These are phyloP conservation scores for Rotaria macrura DNA, from an alignment of 2,888 invertebrate species.

Conservation along the genomic window DNA sequence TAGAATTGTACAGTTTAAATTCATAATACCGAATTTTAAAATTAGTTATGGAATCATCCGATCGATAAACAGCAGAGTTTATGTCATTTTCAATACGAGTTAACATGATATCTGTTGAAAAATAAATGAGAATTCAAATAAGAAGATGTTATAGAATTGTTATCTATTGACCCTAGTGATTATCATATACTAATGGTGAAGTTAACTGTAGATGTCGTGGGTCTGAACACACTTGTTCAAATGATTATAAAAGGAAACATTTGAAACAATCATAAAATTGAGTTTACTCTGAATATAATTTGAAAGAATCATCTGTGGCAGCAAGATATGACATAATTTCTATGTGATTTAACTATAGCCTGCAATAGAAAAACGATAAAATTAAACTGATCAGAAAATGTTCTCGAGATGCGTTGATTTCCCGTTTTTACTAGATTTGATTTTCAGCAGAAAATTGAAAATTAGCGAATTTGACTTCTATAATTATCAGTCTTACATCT, in stretches of 20 bases:
- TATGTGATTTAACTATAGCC: too few species aligned
- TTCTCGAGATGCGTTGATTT: too few species aligned
- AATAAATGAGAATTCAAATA: not conserved
- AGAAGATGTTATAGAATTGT: not conserved
- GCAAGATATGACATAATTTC: too few species aligned
- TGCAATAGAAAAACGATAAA: too few species aligned
- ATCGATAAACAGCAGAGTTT: not conserved
- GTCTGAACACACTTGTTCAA: not conserved
- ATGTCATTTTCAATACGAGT: not conserved
- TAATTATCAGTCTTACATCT: too few species aligned
- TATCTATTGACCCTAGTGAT: not conserved
- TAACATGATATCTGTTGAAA: not conserved
- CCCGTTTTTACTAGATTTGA: too few species aligned
- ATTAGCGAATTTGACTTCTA: too few species aligned
- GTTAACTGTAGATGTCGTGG: not conserved
- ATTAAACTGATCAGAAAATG: too few species aligned
- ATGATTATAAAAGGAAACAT: not conserved
- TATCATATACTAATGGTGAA: not conserved
- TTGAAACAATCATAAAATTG: too few species aligned
- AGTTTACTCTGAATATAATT: too few species aligned
- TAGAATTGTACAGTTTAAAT: not conserved
- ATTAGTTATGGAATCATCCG: not conserved
- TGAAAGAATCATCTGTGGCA: too few species aligned
- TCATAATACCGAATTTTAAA: not conserved
- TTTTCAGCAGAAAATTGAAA: too few species aligned